Percentiles rank a stretch among this genome's conserved stretches.
Conservation (phyloP, 2,888 invertebrate genomes). For the Lithophane socia region DNA sequence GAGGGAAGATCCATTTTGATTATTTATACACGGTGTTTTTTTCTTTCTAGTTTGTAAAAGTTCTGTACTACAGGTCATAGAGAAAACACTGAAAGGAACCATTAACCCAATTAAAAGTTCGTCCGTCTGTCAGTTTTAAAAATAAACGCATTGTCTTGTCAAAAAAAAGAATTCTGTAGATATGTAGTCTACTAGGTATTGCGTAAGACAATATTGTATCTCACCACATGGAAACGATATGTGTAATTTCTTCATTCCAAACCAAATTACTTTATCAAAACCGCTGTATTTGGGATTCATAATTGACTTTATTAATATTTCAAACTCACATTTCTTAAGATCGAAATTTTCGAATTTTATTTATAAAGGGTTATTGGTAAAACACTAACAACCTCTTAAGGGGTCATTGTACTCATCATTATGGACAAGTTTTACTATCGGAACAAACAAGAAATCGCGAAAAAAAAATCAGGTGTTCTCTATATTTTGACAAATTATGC, state of each 20-base stretch:
- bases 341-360: neutral
- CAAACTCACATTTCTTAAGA: neutral
- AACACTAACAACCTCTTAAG: no score
- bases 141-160: neutral
- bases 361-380: neutral
- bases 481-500: no score
- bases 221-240: no score
- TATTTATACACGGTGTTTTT: neutral
- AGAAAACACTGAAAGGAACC: neutral
- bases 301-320: neutral
- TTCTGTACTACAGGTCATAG: neutral
- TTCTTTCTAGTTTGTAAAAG: neutral
- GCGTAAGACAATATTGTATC: neutral
- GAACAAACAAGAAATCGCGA: no score
- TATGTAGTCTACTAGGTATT: neutral
- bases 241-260: neutral
- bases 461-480: no score
- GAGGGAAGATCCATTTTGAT: no score
- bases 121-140: no score
- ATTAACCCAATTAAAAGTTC: neutral
- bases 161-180: neutral
- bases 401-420: no score
- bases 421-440: no score
- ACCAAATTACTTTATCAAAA: neutral
- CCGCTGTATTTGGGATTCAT: no score